Evolutionary conservation across 2,888 invertebrate species (phyloP), one percentile per base, ranked within the genome.

Genomic region (Pasiphila rectangulata): DNA sequence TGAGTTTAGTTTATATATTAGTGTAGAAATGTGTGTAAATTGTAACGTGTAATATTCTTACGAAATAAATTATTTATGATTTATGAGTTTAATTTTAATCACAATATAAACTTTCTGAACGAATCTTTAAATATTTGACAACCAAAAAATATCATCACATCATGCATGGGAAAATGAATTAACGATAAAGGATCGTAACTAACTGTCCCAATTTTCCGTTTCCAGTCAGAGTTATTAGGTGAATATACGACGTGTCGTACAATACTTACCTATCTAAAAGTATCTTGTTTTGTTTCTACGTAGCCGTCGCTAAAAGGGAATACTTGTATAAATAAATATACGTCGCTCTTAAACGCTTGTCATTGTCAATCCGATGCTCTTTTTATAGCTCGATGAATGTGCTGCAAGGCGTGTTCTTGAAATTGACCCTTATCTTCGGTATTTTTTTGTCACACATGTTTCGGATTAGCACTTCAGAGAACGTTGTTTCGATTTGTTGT

Each of bases 241-340:
- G 77, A 75, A 78, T 79, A 75, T 75, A 77, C 63, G 67, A 64
- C 72, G 68, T 69, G 75, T 74, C 59, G 64, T 70, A 77, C 73
- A 77, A 75, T 78, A 79, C 79, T 83, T 78, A 79, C 79, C 82
- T 85, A 84, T 85, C 84, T 85, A 83, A 82, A 79, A 82, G 70
- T 75, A 79, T 67, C 75, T 83, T 78, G 81, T 84, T 81, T 81
- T 76, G 79, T 83, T 67, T 79, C 69, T 67, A 65, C 64, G 67
- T 67, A n/a, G 67, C 66, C 72, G 69, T 75, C 79, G 82, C 83
- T 88, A 87, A 88, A 83, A 88, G 87, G 86, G 75, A 87, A 86
- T 81, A 75, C 87, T 77, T 87, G 87, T 88, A 76, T 71, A 82
- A 80, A 87, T 87, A 87, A 88, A 88, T 85, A 86, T 79, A 81